Evolutionary conservation across 2,113 vertebrate species (phyloP), one percentile per base, ranked within the genome.

Genomic region (Perognathus longimembris): DNA sequence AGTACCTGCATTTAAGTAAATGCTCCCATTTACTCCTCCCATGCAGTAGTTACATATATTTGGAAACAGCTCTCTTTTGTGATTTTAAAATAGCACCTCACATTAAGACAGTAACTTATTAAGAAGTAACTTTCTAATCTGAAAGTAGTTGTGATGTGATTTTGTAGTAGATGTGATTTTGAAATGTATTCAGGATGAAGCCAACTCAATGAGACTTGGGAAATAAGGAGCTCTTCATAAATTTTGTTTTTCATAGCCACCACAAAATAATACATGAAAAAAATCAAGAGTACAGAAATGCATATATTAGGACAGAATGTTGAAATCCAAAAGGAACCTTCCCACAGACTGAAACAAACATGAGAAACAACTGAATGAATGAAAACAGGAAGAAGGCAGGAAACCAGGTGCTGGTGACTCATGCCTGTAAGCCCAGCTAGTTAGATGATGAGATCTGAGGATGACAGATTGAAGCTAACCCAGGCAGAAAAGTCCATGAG

Each of bases 341-440:
- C 38, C 75, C 75, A 90, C 54, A 85, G 61, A 67, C 87, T 40
- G 64, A 69, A 86, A 79, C 54, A 84, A 83, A 84, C 28, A 70
- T 94, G 83, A 78, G 67, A 85, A 86, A 83, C 77, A 93, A 91
- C 84, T 69, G 82, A 94, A 82, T 92, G 54, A 73, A 81, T 94
- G 79, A 83, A 93, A 15, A 54, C 50, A 17, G 17, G 12, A 54
- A 54, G 50, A 54, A 54, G 50, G 17, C 11, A 54, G 50, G 50
- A 54, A 12, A 12, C 45, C 45, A 45, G 12, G 17, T 54, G 14
- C 50, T 54, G 50, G 50, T 54, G 15, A 15, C 14, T 15, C 17
- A 18, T 18, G 15, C 50, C 15, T 45, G 45, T 45, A 45, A 45
- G 6, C 11, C 50, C 50, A 54, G 50, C 50, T 54, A 54, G 4